Base-by-base conservation (phyloP, 2,888 invertebrate genomes). In the Hypomecis atomaria region DNA sequence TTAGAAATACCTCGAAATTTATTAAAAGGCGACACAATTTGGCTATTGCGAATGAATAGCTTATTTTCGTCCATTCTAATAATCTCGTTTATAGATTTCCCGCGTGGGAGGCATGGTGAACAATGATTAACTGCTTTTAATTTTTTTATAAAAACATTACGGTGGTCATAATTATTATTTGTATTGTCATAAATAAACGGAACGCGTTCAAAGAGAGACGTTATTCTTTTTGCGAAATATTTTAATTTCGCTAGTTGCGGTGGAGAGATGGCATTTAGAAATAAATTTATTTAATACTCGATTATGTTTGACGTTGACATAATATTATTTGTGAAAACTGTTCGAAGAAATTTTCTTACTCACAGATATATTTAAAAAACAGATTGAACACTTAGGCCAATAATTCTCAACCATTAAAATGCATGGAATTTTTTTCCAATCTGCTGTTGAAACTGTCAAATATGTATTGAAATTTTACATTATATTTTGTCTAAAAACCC, bases 41-140 rank as follows among this genome's bases (percentile, higher is more conserved):
- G 81, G 84, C 86, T 82, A 79, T 82, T 79, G 73, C 74, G 74
- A 79, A 70, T 74, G 77, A 80, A 79, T 79, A 72, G 77, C 74
- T 82, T 87, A 85, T 87, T 86, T 86, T 84, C 76, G 75, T 79
- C 81, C 73, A 78, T 83, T 81, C 76, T 83, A 65, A 65, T 65
- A 81, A 84, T 84, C 78, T 79, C 78, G 80, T 84, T 85, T 79
- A 79, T 82, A 79, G 47, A 50, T 49, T 37, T 13, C 77, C 47
- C 36, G 69, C 66, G 66, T 72, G 72, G 74, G 71, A 69, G 82
- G 81, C 78, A 81, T 79, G 65, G 74, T 75, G 75, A 79, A 77
- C 77, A 79, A 73, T 85, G 82, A 89, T 87, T 82, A 85, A 86
- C 82, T 58, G 64, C 68, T 67, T 70, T 71, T 76, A 76, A 78